Evolutionary conservation across 2,888 invertebrate species (phyloP), one percentile per base, ranked within the genome.

Genomic region (Ormyrus pomaceus): DNA sequence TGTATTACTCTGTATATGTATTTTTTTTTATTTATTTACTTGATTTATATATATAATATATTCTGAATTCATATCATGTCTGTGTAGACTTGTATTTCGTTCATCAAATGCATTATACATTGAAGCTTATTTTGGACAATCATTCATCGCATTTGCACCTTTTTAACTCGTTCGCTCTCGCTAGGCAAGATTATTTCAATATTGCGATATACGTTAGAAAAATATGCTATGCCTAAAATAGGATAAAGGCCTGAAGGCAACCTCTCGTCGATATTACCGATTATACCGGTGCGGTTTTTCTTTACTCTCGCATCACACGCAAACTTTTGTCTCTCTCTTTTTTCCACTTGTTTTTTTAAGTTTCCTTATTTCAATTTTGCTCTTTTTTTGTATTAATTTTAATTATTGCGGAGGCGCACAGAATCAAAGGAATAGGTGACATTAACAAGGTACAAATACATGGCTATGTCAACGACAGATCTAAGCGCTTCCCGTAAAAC

Each of bases 221-320:
- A 90, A 90, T 90, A 90, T 90, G 88, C 89, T 90, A 90, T 90
- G 87, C 88, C 90, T 90, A 90, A 90, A 90, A 89, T 90, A 90
- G 89, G 89, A 90, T 89, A 88, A 89, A 90, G 89, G 89, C 89
- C 89, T 88, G 88, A 86, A 89, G 87, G 88, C 89, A 89, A 89
- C 86, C 86, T 87, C 89, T 82, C 79, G 77, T 82, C 82, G 82
- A 79, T 79, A 82, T 82, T 82, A 82, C 82, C 79, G 82, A 79
- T 82, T 82, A 82, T 66, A 79, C 80, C 80, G 83, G 79, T 82
- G 79, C 71, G 66, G 65, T 86, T 87, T 76, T 65, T 64, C 51
- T 75, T 51, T 74, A 58, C 55, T 78, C 73, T 79, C 79, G 73
- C 48, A 34, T 79, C 61, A 79, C 79, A 81, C 78, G 74, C 77